Base-by-base conservation (phyloP, 2,888 invertebrate genomes). In the Euclidia mi region DNA sequence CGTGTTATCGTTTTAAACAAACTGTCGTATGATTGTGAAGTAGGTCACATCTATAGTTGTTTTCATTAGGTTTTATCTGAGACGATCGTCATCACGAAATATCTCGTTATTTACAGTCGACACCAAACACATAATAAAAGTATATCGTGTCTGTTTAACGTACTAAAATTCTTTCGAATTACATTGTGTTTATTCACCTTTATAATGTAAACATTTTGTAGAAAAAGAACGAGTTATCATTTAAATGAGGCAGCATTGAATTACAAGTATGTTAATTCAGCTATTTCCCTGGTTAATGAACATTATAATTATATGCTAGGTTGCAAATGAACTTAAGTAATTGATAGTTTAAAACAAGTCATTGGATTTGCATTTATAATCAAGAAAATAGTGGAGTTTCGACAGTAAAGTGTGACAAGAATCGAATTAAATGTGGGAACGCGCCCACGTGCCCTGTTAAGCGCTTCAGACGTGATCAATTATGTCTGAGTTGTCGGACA, bases 31-130 rank as follows among this genome's bases (percentile, higher is more conserved):
- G 74, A 81, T 81, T 81, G 66, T 68, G 61, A 88, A 86, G 75
- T 82, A 70, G 84, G 89, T 83, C 82, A 82, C 56, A 71, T 68
- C 77, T 76, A 53, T 32, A 79, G 69, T 68, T 65, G 65, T 66
- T 59, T 68, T 58, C 50, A 64, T 70, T 62, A 55, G n/a, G 52
- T 41, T 60, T 65, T 65, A 61, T 55, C 56, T 43, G 18, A 7
- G 9, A 31, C 43, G 42, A 56, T 58, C 45, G 25, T 42, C 7
- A 43, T 57, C 38, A 52, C 37, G 50, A 45, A 57, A 42, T 46
- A 42, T 57, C 45, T 48, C 29, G 20, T 38, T 50, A 18, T 52
- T 35, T 14, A 18, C 48, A 32, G 52, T 29, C 28, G 17, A 3
- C 15, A 38, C 2, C 17, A 40, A 40, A 40, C 9, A 35, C 3